Conservation (phyloP, 2,113 vertebrate species). For the Ceyx cyanopectus region DNA sequence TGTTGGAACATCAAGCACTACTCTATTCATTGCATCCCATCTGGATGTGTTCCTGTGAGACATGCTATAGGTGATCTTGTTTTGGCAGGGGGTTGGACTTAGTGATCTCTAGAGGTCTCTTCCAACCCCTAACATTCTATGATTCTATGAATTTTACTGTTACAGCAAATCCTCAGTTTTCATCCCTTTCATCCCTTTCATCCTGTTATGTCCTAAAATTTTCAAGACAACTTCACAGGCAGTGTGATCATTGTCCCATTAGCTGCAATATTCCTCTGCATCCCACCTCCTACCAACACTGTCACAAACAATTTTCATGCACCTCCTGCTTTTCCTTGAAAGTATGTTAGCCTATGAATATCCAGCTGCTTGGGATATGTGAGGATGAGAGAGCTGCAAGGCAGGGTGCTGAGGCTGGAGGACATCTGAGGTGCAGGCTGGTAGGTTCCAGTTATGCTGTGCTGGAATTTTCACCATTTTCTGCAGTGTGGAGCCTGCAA, state of each 20-base stretch:
- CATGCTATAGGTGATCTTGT: too few relatives aligned
- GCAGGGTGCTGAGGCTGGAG: not conserved
- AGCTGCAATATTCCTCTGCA: not conserved
- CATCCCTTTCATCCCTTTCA: too few relatives aligned
- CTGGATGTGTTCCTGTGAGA: too few relatives aligned
- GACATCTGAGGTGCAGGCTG: rapidly evolving
- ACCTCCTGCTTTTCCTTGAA: not conserved
- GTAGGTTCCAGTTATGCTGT: not conserved
- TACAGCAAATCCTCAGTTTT: not conserved
- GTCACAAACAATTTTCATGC: not conserved
- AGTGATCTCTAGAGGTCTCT: too few relatives aligned
- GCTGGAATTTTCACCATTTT: not conserved
- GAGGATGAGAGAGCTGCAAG: not conserved
- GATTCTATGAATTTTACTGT: not conserved
- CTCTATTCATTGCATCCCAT: not conserved
- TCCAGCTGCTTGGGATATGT: not conserved
- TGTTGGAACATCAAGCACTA: not conserved
- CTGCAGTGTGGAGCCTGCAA: rapidly evolving
- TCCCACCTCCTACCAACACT: not conserved
- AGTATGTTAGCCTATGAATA: not conserved
- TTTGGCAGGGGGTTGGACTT: too few relatives aligned
- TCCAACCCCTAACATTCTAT: too few relatives aligned
- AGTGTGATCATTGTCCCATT: not conserved
- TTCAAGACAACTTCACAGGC: not conserved
- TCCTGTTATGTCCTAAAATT: not conserved